Conservation (phyloP, 1,140 invertebrate species). For the Coenobita brevimanus region DNA sequence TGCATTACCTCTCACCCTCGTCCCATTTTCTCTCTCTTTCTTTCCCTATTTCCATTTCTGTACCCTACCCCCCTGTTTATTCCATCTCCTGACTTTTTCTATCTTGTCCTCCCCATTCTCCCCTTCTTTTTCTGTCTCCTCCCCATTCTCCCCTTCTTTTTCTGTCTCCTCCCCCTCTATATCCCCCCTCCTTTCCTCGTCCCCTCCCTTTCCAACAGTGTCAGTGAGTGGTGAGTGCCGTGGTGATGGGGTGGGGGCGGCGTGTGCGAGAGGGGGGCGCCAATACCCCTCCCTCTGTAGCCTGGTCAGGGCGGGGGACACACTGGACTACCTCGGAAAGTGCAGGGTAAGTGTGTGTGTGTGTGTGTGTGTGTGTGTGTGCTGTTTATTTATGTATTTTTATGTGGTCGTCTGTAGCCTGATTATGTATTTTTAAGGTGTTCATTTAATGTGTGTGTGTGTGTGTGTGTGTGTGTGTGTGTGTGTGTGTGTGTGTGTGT, state of each 20-base stretch:
- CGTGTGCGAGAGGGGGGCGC: slow-evolving; percentile 28
- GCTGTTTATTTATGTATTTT: not conserved
- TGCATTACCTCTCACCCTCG: too few relatives aligned
- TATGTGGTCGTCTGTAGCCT: not conserved
- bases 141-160: too few relatives aligned
- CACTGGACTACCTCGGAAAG: slow-evolving; percentile 14
- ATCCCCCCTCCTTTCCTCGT: too few relatives aligned
- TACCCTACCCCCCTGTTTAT: too few relatives aligned
- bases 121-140: too few relatives aligned
- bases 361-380: not conserved
- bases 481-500: slow-evolving; percentile 8
- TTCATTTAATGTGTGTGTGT: not conserved
- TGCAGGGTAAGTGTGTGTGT: slow-evolving; percentile 35
- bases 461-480: slow-evolving; percentile 11
- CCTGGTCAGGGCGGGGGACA: slow-evolving; percentile 11
- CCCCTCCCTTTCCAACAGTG: slow-evolving; percentile 11
- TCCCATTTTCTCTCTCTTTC: too few relatives aligned
- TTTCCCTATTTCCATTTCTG: too few relatives aligned
- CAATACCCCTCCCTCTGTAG: slow-evolving; percentile 30
- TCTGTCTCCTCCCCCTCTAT: too few relatives aligned
- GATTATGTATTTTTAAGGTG: not conserved
- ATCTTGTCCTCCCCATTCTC: too few relatives aligned
- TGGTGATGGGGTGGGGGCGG: slow-evolving; percentile 5
- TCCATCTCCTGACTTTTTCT: too few relatives aligned
- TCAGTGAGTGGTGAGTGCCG: slow-evolving; percentile 32